Evolutionary conservation across 2,113 vertebrate genomes (phyloP).

Genomic region (Corvus hawaiiensis): DNA sequence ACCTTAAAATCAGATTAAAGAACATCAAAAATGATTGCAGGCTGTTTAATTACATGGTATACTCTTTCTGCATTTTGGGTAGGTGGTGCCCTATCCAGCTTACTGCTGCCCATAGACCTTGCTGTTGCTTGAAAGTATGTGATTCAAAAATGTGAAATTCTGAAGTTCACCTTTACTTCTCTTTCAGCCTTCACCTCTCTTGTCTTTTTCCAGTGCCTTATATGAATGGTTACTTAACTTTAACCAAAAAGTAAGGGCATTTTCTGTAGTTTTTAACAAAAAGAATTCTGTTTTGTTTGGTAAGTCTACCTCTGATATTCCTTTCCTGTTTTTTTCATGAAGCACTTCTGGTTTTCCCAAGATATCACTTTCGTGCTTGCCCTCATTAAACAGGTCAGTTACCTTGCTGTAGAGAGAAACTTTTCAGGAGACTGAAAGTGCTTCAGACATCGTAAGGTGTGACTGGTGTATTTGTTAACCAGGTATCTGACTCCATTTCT

Average conservation of each 20-base stretch:
- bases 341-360: background rate
- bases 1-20: background rate
- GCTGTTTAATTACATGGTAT: background rate
- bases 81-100: background rate
- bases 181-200: background rate
- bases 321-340: background rate
- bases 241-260: background rate
- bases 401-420: background rate
- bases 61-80: background rate
- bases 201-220: background rate
- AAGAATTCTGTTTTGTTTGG: background rate
- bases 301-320: background rate
- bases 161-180: background rate
- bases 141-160: background rate
- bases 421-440: background rate
- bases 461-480: background rate
- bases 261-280: background rate
- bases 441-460: background rate
- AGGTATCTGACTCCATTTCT: background rate
- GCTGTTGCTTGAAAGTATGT: background rate
- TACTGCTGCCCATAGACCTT: background rate
- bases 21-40: background rate
- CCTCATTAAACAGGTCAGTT: fast-evolving
- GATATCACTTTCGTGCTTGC: background rate
- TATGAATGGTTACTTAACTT: background rate